Evolutionary conservation across 2,113 vertebrate genomes (phyloP).

Genomic region (Hystrix brachyura): DNA sequence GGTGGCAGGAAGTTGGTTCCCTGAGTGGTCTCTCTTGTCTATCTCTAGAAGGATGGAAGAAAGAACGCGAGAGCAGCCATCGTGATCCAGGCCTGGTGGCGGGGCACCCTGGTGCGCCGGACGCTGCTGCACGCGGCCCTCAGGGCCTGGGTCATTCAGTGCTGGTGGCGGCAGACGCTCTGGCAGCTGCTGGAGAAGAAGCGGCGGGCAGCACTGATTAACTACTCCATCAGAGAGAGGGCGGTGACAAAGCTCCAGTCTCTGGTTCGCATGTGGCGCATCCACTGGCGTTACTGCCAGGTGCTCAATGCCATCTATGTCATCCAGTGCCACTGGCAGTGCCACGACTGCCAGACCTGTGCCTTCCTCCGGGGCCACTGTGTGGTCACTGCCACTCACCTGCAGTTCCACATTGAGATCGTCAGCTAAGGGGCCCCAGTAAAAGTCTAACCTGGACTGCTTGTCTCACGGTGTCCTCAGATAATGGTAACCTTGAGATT

Average conservation of each 20-base stretch:
- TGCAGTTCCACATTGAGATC: constrained; percentile 80
- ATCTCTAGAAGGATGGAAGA: not conserved
- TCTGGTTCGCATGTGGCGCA: constrained; percentile 71
- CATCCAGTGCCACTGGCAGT: constrained; percentile 74
- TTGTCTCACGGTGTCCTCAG: not conserved
- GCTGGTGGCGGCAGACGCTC: constrained; percentile 65
- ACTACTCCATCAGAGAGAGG: not conserved
- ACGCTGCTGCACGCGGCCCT: constrained; percentile 60
- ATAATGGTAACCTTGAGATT: not conserved
- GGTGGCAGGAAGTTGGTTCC: not conserved
- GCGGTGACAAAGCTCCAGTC: constrained; percentile 77
- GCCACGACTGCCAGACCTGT: constrained; percentile 65
- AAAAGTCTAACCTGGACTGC: constrained; percentile 43
- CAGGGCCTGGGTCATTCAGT: constrained; percentile 69
- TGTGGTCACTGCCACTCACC: constrained; percentile 74
- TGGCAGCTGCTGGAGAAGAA: rapidly evolving
- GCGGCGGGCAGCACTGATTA: not conserved
- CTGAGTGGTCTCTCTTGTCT: constrained; percentile 60
- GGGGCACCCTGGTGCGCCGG: constrained; percentile 65
- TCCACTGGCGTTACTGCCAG: constrained; percentile 78
- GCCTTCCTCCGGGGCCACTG: constrained; percentile 70
- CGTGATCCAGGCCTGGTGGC: constrained; percentile 81
- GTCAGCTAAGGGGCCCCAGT: constrained; percentile 45
- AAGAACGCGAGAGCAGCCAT: not conserved
- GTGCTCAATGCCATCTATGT: constrained; percentile 66